A percentile compares a stretch with the other conserved stretches of the same genome.
Evolutionary conservation across 2,113 vertebrate species (phyloP).

Genomic region (Aspiorhynchus laticeps): DNA sequence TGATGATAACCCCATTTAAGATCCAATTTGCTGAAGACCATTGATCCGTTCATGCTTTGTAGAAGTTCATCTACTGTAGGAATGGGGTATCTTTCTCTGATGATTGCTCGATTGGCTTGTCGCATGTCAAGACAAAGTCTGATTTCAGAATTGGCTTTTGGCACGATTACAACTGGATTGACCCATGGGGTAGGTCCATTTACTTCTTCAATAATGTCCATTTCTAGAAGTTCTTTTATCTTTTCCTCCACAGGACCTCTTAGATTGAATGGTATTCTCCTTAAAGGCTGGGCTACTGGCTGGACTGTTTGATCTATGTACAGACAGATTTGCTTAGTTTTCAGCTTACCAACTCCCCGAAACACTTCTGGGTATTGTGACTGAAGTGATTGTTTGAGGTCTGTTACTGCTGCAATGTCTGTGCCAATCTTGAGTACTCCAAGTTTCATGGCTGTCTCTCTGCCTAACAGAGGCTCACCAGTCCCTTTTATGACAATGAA

Average conservation of each 20-base stretch:
- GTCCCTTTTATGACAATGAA: no score
- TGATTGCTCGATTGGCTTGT: constrained; percentile 40
- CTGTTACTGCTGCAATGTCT: no score
- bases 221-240: constrained; percentile 33
- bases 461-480: no score
- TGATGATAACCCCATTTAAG: constrained; percentile 59
- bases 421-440: no score
- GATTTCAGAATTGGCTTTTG: constrained; percentile 45
- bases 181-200: constrained; percentile 48
- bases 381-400: neutral
- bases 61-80: constrained; percentile 53
- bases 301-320: constrained; percentile 30
- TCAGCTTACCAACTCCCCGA: constrained; percentile 35
- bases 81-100: constrained; percentile 46
- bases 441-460: no score
- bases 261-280: constrained; percentile 24
- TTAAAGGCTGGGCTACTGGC: constrained; percentile 41
- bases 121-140: constrained; percentile 52
- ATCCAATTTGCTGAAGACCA: constrained; percentile 52
- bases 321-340: constrained; percentile 44
- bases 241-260: constrained; percentile 25
- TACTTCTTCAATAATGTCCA: constrained; percentile 52
- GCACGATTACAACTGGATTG: constrained; percentile 48
- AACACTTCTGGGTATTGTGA: constrained; percentile 44
- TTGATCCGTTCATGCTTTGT: constrained; percentile 43